Base-by-base conservation (phyloP, 2,113 vertebrate genomes). In the Phainopepla nitens region DNA sequence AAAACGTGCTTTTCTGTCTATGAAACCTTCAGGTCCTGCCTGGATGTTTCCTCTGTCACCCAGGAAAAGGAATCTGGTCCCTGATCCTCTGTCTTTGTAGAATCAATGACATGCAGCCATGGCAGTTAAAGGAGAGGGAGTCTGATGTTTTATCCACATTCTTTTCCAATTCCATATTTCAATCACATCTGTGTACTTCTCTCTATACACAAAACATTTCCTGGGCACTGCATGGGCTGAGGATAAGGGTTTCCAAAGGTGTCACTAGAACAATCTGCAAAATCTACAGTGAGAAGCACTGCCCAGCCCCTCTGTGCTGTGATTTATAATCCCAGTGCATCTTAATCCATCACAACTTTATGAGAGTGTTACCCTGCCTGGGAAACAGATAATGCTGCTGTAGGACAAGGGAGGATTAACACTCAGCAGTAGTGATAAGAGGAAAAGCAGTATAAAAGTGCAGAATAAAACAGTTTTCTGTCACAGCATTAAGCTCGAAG, bases 351-450 rank as follows among this genome's bases (percentile, higher is more conserved):
- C 57, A 42, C 75, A 88, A 3, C 6, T 64, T 42, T 11, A 51
- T 0, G 2, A 39, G 60, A 24, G 62, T 1, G 1, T 61, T 82
- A 18, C 41, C 35, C 39, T 58, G 47, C 56, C 79, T 75, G 35
- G 44, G 25, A 86, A 89, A 51, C 51, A 68, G 77, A 84, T 61
- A 92, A 39, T 33, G 51, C 9, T 54, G 45, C 42, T 66, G 57
- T 33, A 81, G 51, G 65, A 72, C 89, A 83, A 93, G 44, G 64
- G 35, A 60, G 83, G 61, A 57, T 72, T 90, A 82, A 66, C 51
- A 41, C 50, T 65, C 75, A 82, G 51, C 62, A 72, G 8, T 2
- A 51, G 57, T 3, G 68, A 62, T 83, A 87, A 91, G 81, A 76
- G n/a, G 24, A 29, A 71, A 93, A 85, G 76, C 77, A 82, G 21